Evolutionary conservation across 2,797 vertebrate species (phyloP).

Genomic region (Catharus ustulatus): DNA sequence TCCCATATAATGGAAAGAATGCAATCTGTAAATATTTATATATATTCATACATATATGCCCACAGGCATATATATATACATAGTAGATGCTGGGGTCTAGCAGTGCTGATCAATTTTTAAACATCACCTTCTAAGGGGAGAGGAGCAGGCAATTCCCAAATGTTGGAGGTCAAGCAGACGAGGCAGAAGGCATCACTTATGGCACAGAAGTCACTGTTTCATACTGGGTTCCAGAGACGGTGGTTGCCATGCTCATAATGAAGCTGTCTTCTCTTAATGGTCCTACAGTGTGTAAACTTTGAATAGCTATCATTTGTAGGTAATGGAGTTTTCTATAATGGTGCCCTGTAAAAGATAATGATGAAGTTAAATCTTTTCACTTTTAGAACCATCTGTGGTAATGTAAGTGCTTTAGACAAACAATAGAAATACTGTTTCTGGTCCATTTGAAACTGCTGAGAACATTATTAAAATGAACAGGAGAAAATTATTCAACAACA

Average conservation of each 20-base stretch:
- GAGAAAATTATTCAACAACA: background rate
- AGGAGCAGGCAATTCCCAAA: background rate
- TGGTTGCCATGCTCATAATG: accelerated
- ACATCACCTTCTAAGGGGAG: background rate
- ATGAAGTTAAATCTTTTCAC: background rate
- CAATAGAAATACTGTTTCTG: background rate
- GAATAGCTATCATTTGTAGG: background rate
- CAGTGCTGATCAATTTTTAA: background rate
- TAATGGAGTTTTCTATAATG: background rate
- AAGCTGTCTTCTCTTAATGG: background rate
- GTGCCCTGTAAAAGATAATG: background rate
- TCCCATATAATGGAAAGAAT: background rate
- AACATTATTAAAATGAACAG: background rate
- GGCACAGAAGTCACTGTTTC: background rate
- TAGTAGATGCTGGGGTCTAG: background rate
- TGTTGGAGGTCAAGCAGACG: accelerated
- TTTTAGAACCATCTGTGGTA: background rate
- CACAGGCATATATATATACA: background rate
- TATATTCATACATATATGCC: too few relatives aligned
- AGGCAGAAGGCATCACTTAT: background rate
- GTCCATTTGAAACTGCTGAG: background rate
- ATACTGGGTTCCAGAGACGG: background rate
- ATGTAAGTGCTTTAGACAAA: background rate
- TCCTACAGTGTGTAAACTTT: background rate
- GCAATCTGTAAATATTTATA: background rate